Base-by-base conservation (phyloP, 1,140 invertebrate genomes). In the Drosophila pachea region DNA sequence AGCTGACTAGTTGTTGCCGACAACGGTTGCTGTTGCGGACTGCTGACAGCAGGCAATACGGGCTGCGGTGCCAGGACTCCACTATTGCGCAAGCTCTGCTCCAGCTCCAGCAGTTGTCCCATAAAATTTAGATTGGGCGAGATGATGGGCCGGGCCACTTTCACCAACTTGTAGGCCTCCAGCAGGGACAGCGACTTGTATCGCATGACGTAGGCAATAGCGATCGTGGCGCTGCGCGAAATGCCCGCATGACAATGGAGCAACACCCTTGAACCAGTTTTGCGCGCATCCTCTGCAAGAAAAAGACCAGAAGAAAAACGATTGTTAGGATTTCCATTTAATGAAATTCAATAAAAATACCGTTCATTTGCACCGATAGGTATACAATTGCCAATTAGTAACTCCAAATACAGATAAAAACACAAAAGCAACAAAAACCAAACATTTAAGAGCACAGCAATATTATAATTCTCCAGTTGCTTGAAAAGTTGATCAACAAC, bases 61-160 rank as follows among this genome's bases (percentile, higher is more conserved):
- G 68, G 71, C 47, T 56, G 29, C 2, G 88, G 89, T 45, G 70
- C 76, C 36, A 89, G 60, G 14, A 74, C 74, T n/a, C 90, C 91
- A 59, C 89, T 90, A 65, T 89, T 91, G 31, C 91, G 91, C 63
- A 95, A 88, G 58, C 91, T 92, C 76, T 95, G 93, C 87, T 98
- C 96, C 77, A 97, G 93, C 83, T 98, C 96, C 38, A 96, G 90
- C 74, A 99, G 91, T 90, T 99, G 97, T 7, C 95, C 96, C 94
- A 99, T 97, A 90, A 99, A 99, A 88, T 99, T 99, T 48, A 99
- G 93, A 90, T 99, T 98, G 0, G 97, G 97, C 49, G 97, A 97
- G 76, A 99, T 98, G 88, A 98, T 98, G 32, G 94, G 93, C 50
- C 97, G 92, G 48, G 94, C 94, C 48, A 92, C 92, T 88, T 98